Base-by-base conservation (phyloP, 2,113 vertebrate genomes). In the Potamarius usumacintae region DNA sequence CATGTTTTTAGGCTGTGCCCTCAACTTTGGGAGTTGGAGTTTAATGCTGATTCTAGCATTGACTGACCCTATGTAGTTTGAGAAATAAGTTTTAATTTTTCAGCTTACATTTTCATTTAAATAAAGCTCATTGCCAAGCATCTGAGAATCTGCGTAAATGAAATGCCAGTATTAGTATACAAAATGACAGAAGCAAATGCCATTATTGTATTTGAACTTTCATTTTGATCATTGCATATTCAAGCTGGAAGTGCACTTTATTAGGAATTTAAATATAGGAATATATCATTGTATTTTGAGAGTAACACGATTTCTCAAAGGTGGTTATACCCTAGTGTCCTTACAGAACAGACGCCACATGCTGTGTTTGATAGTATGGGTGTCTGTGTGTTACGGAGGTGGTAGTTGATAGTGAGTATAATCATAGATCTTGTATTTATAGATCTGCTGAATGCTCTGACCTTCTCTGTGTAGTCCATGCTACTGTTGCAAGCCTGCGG, bases 341-440 rank as follows among this genome's bases (percentile, higher is more conserved):
- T 53, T 82, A n/a, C 67, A 52, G 53, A 18, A 58, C 42, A 10
- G 53, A 34, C 12, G 50, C 15, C 8, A 9, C 25, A 27, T 12
- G 63, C 48, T 84, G 50, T 20, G 25, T 48, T n/a, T 82, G 20
- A 22, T 6, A 62, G 76, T 53, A 34, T 76, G 53, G 55, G 76
- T 58, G 58, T 63, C 10, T 82, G 62, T 83, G 82, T 67, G 72
- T 87, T 69, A 53, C 50, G 30, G 55, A 67, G 78, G 80, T 60
- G 84, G 27, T 48, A 82, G 57, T 63, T 15, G 86, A 88, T 88
- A 89, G 84, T 86, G 77, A 62, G 74, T 79, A 84, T 88, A 92
- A 89, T 89, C 87, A 89, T 90, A 91, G 88, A 85, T 83, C 71
- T 88, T 89, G 85, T 89, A 91, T 91, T 92, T 90, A 92, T 91